phyloP scores from a whole-genome alignment of 2,113 vertebrate genomes.

The Barbus barbus region DNA sequence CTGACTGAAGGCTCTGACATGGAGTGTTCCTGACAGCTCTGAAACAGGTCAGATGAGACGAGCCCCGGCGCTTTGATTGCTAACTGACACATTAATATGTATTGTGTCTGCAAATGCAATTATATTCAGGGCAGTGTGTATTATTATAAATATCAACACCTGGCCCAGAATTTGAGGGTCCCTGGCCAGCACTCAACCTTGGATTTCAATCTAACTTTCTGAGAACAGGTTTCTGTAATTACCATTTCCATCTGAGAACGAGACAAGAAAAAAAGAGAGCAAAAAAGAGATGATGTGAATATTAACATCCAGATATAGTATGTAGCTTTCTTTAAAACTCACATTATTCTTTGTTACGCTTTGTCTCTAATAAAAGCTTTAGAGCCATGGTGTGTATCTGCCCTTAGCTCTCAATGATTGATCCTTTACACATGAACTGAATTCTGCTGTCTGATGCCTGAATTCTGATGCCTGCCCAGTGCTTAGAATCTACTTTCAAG shows the following conservation, averaged over 20 bases:
- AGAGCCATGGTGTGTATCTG: background rate
- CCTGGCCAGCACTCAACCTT: constrained; percentile 56
- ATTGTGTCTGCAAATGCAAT: constrained; percentile 50
- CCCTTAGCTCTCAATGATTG: background rate
- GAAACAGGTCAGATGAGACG: constrained; percentile 65
- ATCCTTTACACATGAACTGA: background rate
- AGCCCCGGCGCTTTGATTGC: constrained; percentile 66
- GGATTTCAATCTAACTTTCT: constrained; percentile 49
- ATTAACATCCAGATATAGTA: too few relatives aligned
- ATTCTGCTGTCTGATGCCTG: background rate
- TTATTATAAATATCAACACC: constrained; percentile 64
- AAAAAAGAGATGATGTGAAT: background rate
- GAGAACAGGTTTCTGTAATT: constrained; percentile 59
- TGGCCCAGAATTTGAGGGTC: constrained; percentile 51
- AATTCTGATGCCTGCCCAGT: background rate
- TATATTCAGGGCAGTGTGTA: constrained; percentile 54
- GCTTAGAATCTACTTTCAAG: background rate
- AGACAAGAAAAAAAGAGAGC: background rate
- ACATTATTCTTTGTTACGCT: background rate
- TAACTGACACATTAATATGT: constrained; percentile 69
- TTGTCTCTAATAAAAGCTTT: background rate
- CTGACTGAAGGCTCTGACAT: constrained; percentile 66
- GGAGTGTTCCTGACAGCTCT: constrained; percentile 72
- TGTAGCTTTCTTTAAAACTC: background rate
- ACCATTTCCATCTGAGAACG: constrained; percentile 60